These are phyloP conservation scores for Drosophila willistoni DNA, from an alignment of 1,140 invertebrate genomes.

Conservation along the genomic window DNA sequence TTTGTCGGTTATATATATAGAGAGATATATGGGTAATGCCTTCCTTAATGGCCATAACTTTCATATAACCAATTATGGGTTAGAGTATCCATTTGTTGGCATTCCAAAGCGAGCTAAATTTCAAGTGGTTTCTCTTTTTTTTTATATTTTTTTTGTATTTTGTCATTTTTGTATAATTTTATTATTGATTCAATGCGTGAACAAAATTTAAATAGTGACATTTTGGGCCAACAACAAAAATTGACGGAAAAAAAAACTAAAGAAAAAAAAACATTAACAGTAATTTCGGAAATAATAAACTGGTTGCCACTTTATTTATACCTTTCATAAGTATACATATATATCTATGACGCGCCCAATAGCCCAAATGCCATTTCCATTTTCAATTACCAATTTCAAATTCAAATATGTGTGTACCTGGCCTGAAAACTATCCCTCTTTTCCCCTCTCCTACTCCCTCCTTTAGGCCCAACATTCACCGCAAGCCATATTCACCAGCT, in stretches of 20 bases:
- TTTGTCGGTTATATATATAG: no score
- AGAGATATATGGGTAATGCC: neutral
- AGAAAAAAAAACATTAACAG: slow-evolving; percentile 64
- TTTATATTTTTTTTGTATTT: slow-evolving; percentile 61
- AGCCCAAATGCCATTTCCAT: slow-evolving; percentile 58
- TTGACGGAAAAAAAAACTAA: no score
- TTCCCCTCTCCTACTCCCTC: slow-evolving; percentile 46
- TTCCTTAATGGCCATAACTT: slow-evolving; percentile 14
- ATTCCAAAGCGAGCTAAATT: neutral
- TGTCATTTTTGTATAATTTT: slow-evolving; percentile 56
- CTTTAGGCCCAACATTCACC: slow-evolving; percentile 87
- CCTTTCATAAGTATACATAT: no score
- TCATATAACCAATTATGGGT: slow-evolving; percentile 17
- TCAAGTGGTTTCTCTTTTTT: slow-evolving; percentile 61
- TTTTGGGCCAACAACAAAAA: slow-evolving; percentile 69
- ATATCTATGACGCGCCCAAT: slow-evolving; percentile 55
- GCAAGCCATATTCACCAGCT: slow-evolving; percentile 96
- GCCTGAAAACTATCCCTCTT: neutral
- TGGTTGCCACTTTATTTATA: slow-evolving; percentile 45
- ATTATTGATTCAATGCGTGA: slow-evolving; percentile 79
- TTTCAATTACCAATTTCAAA: slow-evolving; percentile 32
- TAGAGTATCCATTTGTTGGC: slow-evolving; percentile 49
- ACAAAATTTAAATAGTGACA: slow-evolving; percentile 81
- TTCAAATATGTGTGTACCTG: neutral
- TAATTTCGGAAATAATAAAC: slow-evolving; percentile 81